Evolutionary conservation across 2,888 invertebrate genomes (phyloP), one percentile per base, ranked within the genome.

Genomic region (Augochlorella aurata): DNA sequence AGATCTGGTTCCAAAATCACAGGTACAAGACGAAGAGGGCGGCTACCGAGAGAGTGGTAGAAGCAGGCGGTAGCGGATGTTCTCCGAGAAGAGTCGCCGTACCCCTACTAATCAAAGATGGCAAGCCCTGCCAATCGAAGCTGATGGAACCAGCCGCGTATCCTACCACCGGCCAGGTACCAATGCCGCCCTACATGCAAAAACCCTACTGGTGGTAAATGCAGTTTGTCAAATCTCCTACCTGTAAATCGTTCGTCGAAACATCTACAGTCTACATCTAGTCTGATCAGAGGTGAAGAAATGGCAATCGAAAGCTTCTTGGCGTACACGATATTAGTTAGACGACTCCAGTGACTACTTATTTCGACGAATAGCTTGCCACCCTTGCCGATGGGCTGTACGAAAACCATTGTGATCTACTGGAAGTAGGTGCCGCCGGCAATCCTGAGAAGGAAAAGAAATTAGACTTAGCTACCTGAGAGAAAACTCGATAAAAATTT

Each of bases 1-100:
- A 99, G 94, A 99, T 99, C 90, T 99, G 99, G 99, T 99, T 99
- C 94, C 99, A 99, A 94, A 99, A 99, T 94, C 99, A 99, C 93
- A 94, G 95, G 92, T 99, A 99, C 95, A 99, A 99, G 95, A 98
- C 99, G 91, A 99, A 99, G 94, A 95, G 99, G n/a, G 98, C 99
- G 0, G 97, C 98, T 79, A 98, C 98, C 92, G 99, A 99, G 94
- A 97, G 98, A 16, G 92, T 92, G 0, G 38, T 38, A 1, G 93
- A 94, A 97, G 97, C 24, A 94, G 96, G 96, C 87, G 96, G 97
- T 82, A 91, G 91, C 87, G 94, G 91, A 89, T 96, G 97, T 65
- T 98, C 98, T 0, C 98, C 99, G 0, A 94, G 98, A 47, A 95
- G 98, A 29, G 98, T 99, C 0, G 98, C 99, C 0, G 98, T 99